These are phyloP conservation scores for Lepidocolaptes lacrymiger DNA, from an alignment of 2,797 vertebrate species.

Conservation along the genomic window DNA sequence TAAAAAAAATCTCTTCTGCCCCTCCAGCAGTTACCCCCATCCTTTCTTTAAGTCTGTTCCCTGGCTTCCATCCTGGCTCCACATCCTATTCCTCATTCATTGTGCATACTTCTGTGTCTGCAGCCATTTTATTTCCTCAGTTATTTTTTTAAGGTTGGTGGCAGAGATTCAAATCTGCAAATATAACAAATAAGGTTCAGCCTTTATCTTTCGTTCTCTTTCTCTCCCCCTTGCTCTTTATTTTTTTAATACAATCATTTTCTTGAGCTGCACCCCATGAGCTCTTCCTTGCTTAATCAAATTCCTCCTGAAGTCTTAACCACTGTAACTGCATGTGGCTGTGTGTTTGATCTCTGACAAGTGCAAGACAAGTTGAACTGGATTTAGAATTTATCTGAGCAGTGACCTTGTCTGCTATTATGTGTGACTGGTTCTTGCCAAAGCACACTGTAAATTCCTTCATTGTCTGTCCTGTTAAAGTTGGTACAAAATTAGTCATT, in stretches of 20 bases:
- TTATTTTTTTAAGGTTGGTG: not conserved
- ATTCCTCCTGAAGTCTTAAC: conserved; percentile 33
- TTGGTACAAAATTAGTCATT: not conserved
- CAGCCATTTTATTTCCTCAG: conserved; percentile 16
- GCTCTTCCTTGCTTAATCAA: conserved; percentile 34
- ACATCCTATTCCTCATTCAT: not conserved
- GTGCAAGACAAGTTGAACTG: conserved; percentile 17
- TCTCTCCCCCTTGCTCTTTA: not conserved
- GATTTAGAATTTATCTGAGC: conserved; percentile 18
- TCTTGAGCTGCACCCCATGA: not conserved
- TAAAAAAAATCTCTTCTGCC: not conserved
- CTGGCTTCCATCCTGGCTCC: not conserved
- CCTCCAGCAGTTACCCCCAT: not conserved
- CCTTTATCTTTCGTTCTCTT: not conserved
- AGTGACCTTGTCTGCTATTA: not conserved
- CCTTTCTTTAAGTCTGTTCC: conserved; percentile 19
- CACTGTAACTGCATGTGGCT: conserved; percentile 11
- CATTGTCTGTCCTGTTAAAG: not conserved
- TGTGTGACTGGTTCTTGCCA: not conserved
- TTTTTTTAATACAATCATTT: not conserved
- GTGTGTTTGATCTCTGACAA: conserved; percentile 29
- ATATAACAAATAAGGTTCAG: not conserved
- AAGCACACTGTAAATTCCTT: not conserved
- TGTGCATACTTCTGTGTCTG: not conserved
- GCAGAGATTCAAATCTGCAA: not conserved